Percentiles rank a stretch among this genome's conserved stretches.
Conservation (phyloP, 2,888 invertebrate species). For the Sinelater perroti region DNA sequence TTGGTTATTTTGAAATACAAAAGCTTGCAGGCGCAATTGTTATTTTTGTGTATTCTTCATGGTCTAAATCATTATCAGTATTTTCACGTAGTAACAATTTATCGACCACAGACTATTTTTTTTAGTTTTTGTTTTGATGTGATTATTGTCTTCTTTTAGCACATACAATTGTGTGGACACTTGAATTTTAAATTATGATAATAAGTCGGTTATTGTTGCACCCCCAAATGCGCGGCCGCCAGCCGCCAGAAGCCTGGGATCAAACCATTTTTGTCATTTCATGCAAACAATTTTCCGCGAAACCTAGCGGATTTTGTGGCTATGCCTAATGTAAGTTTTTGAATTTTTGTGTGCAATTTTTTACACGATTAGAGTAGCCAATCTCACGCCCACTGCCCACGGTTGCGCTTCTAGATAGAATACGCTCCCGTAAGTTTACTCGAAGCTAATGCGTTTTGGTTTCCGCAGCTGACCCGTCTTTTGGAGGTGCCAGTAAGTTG, state of each 20-base stretch:
- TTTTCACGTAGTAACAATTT: too few species aligned
- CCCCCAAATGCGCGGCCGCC: too few species aligned
- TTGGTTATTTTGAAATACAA: too few species aligned
- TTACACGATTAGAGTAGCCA: slow-evolving; percentile 50
- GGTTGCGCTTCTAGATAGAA: slow-evolving; percentile 32
- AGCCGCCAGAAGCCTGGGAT: slow-evolving; percentile 22
- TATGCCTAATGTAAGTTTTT: slow-evolving; percentile 56
- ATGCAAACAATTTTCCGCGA: slow-evolving; percentile 51
- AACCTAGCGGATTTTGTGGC: slow-evolving; percentile 51
- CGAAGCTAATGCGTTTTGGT: slow-evolving; percentile 32
- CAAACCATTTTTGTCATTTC: slow-evolving; percentile 48
- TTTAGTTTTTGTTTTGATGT: too few species aligned
- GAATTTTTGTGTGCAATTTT: slow-evolving; percentile 50
- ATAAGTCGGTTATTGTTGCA: too few species aligned
- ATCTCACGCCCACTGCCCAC: slow-evolving; percentile 28
- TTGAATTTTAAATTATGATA: too few species aligned
- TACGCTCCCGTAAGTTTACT: neutral
- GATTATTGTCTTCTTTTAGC: too few species aligned
- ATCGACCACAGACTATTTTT: too few species aligned
- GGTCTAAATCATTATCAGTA: too few species aligned
- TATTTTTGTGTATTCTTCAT: too few species aligned
- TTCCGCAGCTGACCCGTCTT: slow-evolving; percentile 59
- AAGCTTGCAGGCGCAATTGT: too few species aligned
- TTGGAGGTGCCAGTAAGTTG: slow-evolving; percentile 70
- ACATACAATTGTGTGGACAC: too few species aligned